These are phyloP conservation scores for Eurypyga helias DNA, from an alignment of 2,113 vertebrate genomes.

Conservation along the genomic window DNA sequence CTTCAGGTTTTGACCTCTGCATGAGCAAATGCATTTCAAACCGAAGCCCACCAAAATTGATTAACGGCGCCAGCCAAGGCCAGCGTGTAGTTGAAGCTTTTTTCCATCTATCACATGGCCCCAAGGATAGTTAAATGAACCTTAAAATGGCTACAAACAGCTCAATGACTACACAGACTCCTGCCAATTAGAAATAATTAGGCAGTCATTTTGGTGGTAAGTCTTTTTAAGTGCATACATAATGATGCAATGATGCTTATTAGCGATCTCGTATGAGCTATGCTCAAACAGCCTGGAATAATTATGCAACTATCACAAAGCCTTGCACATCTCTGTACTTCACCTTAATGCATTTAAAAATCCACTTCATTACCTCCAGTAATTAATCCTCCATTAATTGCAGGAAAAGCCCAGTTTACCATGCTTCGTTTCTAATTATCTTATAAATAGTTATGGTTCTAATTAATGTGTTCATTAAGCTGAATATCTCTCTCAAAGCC, in stretches of 20 bases:
- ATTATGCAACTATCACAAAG: slow-evolving; percentile 99
- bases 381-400: slow-evolving; percentile 99
- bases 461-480: slow-evolving; percentile 99
- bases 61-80: slow-evolving; percentile 82
- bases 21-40: slow-evolving; percentile 81
- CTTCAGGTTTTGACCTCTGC: slow-evolving; percentile 83
- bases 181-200: slow-evolving; percentile 99
- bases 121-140: slow-evolving; percentile 92
- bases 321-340: slow-evolving; percentile 98
- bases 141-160: slow-evolving; percentile 93
- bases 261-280: slow-evolving; percentile 88
- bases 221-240: slow-evolving; percentile 99
- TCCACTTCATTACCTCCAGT: slow-evolving; percentile 99
- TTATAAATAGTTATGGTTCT: slow-evolving; percentile 99
- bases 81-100: slow-evolving; percentile 78
- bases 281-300: slow-evolving; percentile 97
- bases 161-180: slow-evolving; percentile 95
- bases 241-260: slow-evolving; percentile 99
- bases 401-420: slow-evolving; percentile 99
- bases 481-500: slow-evolving; percentile 99
- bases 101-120: slow-evolving; percentile 85
- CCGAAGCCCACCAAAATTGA: slow-evolving; percentile 83
- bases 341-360: slow-evolving; percentile 99
- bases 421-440: slow-evolving; percentile 99
- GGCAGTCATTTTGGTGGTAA: slow-evolving; percentile 97